Evolutionary conservation across 2,888 invertebrate species (phyloP), one percentile per base, ranked within the genome.

Genomic region (Spilarctia lutea): DNA sequence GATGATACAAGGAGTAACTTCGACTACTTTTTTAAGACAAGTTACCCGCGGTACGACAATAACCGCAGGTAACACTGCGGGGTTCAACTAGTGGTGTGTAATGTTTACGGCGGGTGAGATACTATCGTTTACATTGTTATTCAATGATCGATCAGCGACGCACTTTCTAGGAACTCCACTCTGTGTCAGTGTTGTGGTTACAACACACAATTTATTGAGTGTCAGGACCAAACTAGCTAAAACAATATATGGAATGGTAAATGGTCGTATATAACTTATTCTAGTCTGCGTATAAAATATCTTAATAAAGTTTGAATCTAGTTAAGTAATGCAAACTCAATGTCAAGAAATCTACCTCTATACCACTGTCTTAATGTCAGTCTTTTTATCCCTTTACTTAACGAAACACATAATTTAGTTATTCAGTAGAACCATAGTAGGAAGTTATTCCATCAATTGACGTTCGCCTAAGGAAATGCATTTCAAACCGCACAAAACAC

Each of bases 41-140:
- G n/a, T n/a, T n/a, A n/a, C n/a, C n/a, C n/a, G n/a, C n/a, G n/a
- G n/a, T n/a, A n/a, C n/a, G n/a, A n/a, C n/a, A n/a, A n/a, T n/a
- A n/a, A n/a, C n/a, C n/a, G n/a, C n/a, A n/a, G n/a, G n/a, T n/a
- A n/a, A n/a, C n/a, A n/a, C n/a, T n/a, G n/a, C n/a, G n/a, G n/a
- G n/a, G n/a, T n/a, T n/a, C n/a, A n/a, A n/a, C n/a, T n/a, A n/a
- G n/a, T n/a, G n/a, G n/a, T 76, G 80, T 75, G 76, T 65, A 68
- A 42, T 76, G 78, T 87, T 92, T 92, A 91, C 91, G 90, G 90
- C 88, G 87, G 83, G 81, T 76, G 75, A 77, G 82, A 81, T 86
- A 90, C 93, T 93, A 93, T 93, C 92, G 82, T 89, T 90, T 85
- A 83, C 85, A 89, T 93, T 93, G 87, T 91, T 88, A 92, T 92